Percentiles rank a stretch among this genome's conserved stretches.
Evolutionary conservation across 2,797 vertebrate genomes (phyloP).

Genomic region (Mormyrops boulengeri): DNA sequence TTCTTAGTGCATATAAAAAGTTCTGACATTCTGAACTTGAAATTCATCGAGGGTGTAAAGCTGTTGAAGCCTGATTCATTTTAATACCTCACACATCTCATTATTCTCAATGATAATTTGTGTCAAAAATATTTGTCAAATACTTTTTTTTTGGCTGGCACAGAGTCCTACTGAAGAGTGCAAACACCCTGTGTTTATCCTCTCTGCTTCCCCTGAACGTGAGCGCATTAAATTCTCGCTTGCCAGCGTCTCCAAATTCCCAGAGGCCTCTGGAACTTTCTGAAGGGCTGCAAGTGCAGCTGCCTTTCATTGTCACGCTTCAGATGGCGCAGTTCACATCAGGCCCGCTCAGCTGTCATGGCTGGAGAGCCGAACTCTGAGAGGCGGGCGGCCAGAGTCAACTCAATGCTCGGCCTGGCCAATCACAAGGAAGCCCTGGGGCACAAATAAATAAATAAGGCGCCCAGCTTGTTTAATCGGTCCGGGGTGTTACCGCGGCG

Average conservation of each 20-base stretch:
- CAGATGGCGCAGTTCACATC: neutral
- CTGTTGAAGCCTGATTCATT: neutral
- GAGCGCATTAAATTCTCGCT: neutral
- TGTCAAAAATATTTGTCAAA: neutral
- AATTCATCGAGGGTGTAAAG: neutral
- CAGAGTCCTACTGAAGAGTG: neutral
- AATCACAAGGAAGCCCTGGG: neutral
- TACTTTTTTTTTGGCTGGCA: neutral
- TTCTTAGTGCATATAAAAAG: neutral
- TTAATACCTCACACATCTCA: neutral
- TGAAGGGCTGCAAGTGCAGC: neutral
- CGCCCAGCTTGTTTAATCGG: neutral
- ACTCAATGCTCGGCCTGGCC: neutral
- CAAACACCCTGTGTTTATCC: neutral
- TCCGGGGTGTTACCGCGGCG: neutral
- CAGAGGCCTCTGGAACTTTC: neutral
- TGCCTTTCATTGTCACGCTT: neutral
- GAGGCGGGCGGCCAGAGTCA: neutral
- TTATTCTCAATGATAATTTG: neutral
- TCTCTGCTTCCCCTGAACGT: neutral
- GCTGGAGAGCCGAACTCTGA: neutral
- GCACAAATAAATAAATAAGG: slow-evolving; percentile 16
- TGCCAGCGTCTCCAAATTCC: neutral
- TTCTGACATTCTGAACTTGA: neutral
- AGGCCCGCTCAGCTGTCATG: neutral